phyloP scores from a whole-genome alignment of 1,140 invertebrate genomes.

The Nixonia krombeini region DNA sequence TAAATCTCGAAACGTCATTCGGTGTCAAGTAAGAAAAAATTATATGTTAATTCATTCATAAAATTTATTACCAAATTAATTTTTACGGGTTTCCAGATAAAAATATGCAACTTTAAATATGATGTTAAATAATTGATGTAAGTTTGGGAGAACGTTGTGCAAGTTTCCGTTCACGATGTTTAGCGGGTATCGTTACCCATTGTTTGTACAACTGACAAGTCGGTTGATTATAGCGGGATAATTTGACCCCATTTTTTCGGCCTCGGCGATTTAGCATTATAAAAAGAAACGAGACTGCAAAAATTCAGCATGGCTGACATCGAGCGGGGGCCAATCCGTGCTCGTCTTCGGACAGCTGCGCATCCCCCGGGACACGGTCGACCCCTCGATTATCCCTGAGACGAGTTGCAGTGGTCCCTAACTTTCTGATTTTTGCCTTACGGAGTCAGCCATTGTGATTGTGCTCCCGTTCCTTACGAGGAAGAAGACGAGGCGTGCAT shows the following conservation, averaged over 20 bases:
- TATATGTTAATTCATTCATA: too few species aligned
- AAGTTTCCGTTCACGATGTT: too few species aligned
- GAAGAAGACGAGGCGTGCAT: slow-evolving; percentile 38
- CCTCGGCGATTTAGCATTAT: slow-evolving; percentile 30
- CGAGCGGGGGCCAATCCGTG: slow-evolving; percentile 57
- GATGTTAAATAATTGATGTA: too few species aligned
- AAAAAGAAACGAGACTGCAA: slow-evolving; percentile 65
- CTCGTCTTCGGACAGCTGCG: slow-evolving; percentile 64
- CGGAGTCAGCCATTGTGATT: slow-evolving; percentile 71
- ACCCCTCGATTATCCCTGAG: slow-evolving; percentile 48
- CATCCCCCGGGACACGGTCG: slow-evolving; percentile 59
- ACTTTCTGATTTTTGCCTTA: slow-evolving; percentile 73
- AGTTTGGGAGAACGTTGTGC: too few species aligned
- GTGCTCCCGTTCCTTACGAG: slow-evolving; percentile 50
- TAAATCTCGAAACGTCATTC: too few species aligned
- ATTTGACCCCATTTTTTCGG: slow-evolving; percentile 35
- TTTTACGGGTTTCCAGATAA: too few species aligned
- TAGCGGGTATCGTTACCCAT: too few species aligned
- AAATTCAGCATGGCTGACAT: slow-evolving; percentile 68
- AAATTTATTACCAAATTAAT: slow-evolving; percentile 1
- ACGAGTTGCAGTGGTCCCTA: slow-evolving; percentile 59
- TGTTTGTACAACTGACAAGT: slow-evolving; percentile 42
- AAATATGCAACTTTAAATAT: too few species aligned
- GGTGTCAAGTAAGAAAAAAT: too few species aligned
- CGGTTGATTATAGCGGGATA: slow-evolving; percentile 18